A percentile compares a stretch with the other conserved stretches of the same genome.
Conservation (phyloP, 1,140 invertebrate species). For the Pseudomyrmex gracilis region DNA sequence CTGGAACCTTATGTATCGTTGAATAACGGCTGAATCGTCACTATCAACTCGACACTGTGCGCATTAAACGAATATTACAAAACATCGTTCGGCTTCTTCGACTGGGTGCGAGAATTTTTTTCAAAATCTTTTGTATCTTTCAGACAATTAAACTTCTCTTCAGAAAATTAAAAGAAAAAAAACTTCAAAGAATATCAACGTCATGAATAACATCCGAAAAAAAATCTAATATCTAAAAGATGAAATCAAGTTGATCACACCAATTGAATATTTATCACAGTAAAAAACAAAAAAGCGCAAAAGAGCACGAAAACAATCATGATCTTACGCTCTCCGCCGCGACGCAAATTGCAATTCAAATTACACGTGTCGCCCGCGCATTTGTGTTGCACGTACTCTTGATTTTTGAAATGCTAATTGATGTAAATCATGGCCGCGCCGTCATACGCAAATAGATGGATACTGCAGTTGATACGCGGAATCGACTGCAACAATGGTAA, state of each 20-base stretch:
- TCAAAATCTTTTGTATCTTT: background rate
- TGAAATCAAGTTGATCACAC: no score
- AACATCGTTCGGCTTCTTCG: slow-evolving; percentile 14
- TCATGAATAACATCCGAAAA: no score
- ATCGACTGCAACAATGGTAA: slow-evolving; percentile 67
- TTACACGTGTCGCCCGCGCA: background rate
- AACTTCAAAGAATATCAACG: no score
- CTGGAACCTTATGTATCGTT: slow-evolving; percentile 77
- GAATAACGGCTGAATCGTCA: slow-evolving; percentile 71
- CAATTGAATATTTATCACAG: no score
- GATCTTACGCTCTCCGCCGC: background rate
- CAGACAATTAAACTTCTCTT: background rate
- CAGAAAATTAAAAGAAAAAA: no score
- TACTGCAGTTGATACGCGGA: slow-evolving; percentile 50
- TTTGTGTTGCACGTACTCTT: background rate
- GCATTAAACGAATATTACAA: slow-evolving; percentile 29
- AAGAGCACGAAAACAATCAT: background rate
- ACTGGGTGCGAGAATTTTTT: background rate
- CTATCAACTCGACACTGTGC: slow-evolving; percentile 49
- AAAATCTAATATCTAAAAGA: no score
- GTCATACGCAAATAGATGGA: slow-evolving; percentile 47
- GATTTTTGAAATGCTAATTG: slow-evolving; percentile 58
- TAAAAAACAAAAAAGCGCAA: no score
- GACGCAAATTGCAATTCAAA: background rate
- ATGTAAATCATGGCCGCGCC: slow-evolving; percentile 41